A percentile compares a stretch with the other conserved stretches of the same genome.
Conservation (phyloP, 2,797 vertebrate species). For the Gambelia wislizenii region DNA sequence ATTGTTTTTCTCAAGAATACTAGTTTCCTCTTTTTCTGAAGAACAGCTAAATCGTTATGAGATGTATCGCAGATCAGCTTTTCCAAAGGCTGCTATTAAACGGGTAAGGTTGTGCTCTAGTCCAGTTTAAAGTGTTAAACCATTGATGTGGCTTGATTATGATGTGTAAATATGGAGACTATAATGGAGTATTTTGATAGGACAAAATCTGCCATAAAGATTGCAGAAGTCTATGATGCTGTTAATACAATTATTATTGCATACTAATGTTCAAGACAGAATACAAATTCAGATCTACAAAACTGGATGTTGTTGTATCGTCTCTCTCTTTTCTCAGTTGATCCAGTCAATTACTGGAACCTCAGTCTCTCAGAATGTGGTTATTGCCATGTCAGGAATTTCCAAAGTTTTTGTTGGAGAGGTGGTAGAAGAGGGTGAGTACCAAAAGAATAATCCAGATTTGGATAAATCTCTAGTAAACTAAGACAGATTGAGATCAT, state of each 20-base stretch:
- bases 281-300: neutral
- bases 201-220: neutral
- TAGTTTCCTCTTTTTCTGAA: conserved; percentile 98
- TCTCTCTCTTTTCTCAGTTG: conserved; percentile 77
- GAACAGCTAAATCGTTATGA: conserved; percentile 98
- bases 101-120: conserved; percentile 77
- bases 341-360: conserved; percentile 99
- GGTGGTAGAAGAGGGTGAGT: conserved; percentile 94
- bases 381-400: conserved; percentile 98
- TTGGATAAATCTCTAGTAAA: neutral
- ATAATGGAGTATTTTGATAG: neutral
- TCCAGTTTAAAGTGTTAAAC: rapidly evolving
- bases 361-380: conserved; percentile 98
- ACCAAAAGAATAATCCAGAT: neutral
- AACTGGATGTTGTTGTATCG: neutral
- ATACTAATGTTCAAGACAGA: neutral
- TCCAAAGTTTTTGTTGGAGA: conserved; percentile 93
- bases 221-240: neutral
- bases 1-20: conserved; percentile 80
- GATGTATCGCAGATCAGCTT: conserved; percentile 96
- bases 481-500: neutral
- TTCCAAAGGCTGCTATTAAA: conserved; percentile 98
- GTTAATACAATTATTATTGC: neutral
- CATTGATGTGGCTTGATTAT: neutral
- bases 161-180: neutral